These are phyloP conservation scores for Cuculus canorus DNA, from an alignment of 2,797 vertebrate species.

Conservation along the genomic window DNA sequence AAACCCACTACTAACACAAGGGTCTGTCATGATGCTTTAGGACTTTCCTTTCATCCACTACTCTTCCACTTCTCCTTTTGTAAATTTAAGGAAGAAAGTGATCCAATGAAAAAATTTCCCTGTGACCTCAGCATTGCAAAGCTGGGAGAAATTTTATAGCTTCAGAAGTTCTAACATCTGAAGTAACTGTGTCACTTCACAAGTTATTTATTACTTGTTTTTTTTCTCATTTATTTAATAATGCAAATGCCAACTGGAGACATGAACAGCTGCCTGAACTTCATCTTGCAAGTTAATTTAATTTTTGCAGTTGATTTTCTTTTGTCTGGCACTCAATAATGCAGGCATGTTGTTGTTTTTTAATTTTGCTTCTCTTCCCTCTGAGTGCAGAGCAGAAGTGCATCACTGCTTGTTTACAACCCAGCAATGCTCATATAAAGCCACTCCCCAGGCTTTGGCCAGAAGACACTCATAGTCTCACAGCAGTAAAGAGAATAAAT, in stretches of 20 bases:
- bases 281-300: neutral
- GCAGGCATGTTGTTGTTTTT: neutral
- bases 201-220: neutral
- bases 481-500: neutral
- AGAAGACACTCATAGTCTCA: neutral
- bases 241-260: neutral
- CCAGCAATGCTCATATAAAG: constrained; percentile 3
- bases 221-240: neutral
- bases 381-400: neutral
- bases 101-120: neutral
- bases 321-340: neutral
- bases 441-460: neutral
- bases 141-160: neutral
- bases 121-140: neutral
- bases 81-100: neutral
- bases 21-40: neutral
- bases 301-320: neutral
- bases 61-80: neutral
- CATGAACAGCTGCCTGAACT: neutral
- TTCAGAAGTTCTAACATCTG: neutral
- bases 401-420: neutral
- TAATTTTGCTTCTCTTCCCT: neutral
- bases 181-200: neutral
- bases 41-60: neutral
- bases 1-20: neutral